A percentile compares a stretch with the other conserved stretches of the same genome.
Conservation (phyloP, 2,113 vertebrate species). For the Tylochromis polylepis region DNA sequence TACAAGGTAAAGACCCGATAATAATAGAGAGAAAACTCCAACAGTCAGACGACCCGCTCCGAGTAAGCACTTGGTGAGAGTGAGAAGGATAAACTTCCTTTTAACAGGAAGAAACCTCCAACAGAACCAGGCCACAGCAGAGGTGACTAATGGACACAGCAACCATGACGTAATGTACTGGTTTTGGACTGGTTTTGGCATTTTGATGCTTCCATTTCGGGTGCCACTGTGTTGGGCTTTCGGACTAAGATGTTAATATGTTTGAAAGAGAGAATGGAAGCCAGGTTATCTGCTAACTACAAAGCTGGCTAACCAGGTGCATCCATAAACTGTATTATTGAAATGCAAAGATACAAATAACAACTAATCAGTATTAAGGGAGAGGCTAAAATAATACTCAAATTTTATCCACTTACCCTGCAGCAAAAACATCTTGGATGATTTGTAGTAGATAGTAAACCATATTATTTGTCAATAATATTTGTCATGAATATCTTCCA, state of each 20-base stretch:
- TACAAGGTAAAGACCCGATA: not conserved
- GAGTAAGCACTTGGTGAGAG: not conserved
- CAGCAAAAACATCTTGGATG: not conserved
- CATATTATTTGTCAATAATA: not conserved
- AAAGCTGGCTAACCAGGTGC: not conserved
- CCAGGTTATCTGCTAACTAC: not conserved
- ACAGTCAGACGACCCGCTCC: too few species aligned
- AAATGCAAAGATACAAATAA: not conserved
- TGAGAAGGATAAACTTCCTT: not conserved
- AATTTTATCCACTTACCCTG: not conserved
- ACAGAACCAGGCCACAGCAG: not conserved
- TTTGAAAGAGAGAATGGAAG: not conserved
- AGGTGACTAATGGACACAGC: accelerated
- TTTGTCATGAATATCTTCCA: accelerated
- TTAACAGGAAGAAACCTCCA: accelerated
- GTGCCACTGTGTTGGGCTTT: accelerated
- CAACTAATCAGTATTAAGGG: not conserved
- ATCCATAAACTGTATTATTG: not conserved
- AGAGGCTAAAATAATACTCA: accelerated
- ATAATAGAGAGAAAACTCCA: not conserved
- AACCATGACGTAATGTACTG: not conserved
- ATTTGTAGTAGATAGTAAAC: accelerated
- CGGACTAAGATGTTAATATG: not conserved
- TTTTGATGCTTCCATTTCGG: not conserved
- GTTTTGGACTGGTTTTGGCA: not conserved